Evolutionary conservation across 1,140 invertebrate genomes (phyloP), one percentile per base, ranked within the genome.

Genomic region (Drosophila sechellia): DNA sequence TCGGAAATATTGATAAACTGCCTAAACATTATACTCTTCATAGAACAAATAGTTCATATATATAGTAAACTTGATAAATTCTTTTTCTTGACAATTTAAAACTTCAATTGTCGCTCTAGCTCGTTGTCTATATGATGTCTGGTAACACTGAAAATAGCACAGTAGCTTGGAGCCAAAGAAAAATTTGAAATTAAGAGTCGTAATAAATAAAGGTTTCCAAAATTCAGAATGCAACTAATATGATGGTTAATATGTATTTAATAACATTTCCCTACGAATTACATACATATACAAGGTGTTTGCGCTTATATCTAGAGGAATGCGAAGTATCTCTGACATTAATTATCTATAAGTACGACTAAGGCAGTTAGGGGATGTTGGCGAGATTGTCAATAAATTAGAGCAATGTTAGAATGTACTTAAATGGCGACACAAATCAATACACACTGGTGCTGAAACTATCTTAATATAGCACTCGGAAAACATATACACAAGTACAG

Each of bases 401-500:
- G 53, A 71, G 56, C 42, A 65, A 57, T 55, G 52, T 81, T 60
- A 74, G 42, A 70, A 72, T 77, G 54, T 84, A 77, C 84, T 87
- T 87, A 87, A 87, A 89, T 87, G 83, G 83, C 83, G 75, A 79
- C 79, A 63, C 76, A 84, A 87, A 86, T 76, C 35, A 59, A n/a
- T 61, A 42, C 43, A 54, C 52, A 71, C 50, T 27, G 45, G 50
- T 77, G 65, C 45, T 60, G 42, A 25, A 77, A 70, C 56, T 89
- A 89, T 63, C 77, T 69, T 72, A 87, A 90, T 90, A 90, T 90
- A 90, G 87, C 83, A 86, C 81, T 76, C 48, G 49, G 63, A 77
- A 71, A 70, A 20, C 79, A 78, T 83, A 45, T 72, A 75, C 60
- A 77, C 69, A 69, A 69, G 56, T 69, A 50, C 42, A 45, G 55